These are phyloP conservation scores for Merops nubicus DNA, from an alignment of 2,113 vertebrate species.

Conservation along the genomic window DNA sequence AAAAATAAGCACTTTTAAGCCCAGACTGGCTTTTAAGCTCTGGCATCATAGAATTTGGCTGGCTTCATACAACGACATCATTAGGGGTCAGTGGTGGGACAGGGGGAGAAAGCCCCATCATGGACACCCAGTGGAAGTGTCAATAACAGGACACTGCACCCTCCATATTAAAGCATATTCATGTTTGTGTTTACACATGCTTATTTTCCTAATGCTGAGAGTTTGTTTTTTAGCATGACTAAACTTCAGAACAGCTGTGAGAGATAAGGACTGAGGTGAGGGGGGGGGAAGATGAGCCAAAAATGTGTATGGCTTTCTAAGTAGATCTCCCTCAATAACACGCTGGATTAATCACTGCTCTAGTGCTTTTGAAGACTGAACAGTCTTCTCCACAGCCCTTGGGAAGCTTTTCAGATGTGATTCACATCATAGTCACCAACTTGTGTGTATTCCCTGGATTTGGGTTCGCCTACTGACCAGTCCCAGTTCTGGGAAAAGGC, in stretches of 20 bases:
- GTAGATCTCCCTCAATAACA: background rate
- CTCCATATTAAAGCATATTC: background rate
- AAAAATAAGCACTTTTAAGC: background rate
- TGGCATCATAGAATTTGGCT: background rate
- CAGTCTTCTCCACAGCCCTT: background rate
- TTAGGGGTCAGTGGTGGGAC: accelerated
- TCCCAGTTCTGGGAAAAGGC: background rate
- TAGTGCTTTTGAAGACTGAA: background rate
- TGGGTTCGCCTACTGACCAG: background rate
- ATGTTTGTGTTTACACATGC: background rate
- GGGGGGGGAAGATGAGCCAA: background rate
- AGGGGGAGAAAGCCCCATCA: background rate
- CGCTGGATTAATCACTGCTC: background rate
- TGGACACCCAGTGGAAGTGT: background rate
- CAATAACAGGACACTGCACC: background rate
- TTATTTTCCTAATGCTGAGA: background rate
- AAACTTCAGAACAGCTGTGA: background rate
- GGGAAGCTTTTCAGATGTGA: background rate
- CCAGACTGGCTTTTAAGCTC: background rate
- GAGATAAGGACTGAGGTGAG: background rate
- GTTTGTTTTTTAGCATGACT: background rate
- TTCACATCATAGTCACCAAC: background rate
- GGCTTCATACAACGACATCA: accelerated
- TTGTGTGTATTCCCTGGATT: background rate
- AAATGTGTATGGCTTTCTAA: background rate